Base-by-base conservation (phyloP, 2,888 invertebrate species). In the Callyntrura guangdongensis region DNA sequence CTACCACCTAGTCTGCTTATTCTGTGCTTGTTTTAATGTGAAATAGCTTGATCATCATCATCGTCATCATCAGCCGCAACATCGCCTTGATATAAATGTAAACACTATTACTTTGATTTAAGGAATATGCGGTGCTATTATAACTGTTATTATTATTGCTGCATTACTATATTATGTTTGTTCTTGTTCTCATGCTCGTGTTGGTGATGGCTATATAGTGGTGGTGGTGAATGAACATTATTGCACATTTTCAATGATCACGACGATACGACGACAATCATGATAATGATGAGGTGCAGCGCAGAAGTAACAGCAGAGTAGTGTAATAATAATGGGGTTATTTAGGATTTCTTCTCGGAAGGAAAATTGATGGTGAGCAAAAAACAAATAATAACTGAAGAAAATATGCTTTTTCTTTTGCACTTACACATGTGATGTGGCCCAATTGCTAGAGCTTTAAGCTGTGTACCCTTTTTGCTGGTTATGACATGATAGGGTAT, bases 211-310 rank as follows among this genome's bases (percentile, higher is more conserved):
- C 17, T 36, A 17, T 17, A 20, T 3, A 14, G 59, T 36, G 20
- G 47, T 82, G 82, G n/a, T 82, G 61, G 17, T 36, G 45, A 22
- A 64, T 45, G 64, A 82, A 49, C 82, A 45, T 64, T 82, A 82
- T 82, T 82, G 61, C 61, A 45, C 82, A 82, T 82, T 82, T 49
- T 82, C 64, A 64, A 64, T 82, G 82, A 82, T 82, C 81, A 82
- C 82, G 82, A 82, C 82, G 47, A 53, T 22, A 77, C 49, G 53
- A 56, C 25, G 56, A 82, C 64, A 45, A 81, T 81, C 56, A 81
- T 36, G 36, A 59, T 81, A 82, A 82, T 82, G 64, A 82, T 82
- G 22, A 61, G 61, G 64, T 82, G 53, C 49, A 77, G n/a, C 53
- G 64, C 82, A 64, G 64, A 14, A 69, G 36, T 36, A 36, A 69